Base-by-base conservation (phyloP, 2,797 vertebrate species). In the Tenualosa ilisha region DNA sequence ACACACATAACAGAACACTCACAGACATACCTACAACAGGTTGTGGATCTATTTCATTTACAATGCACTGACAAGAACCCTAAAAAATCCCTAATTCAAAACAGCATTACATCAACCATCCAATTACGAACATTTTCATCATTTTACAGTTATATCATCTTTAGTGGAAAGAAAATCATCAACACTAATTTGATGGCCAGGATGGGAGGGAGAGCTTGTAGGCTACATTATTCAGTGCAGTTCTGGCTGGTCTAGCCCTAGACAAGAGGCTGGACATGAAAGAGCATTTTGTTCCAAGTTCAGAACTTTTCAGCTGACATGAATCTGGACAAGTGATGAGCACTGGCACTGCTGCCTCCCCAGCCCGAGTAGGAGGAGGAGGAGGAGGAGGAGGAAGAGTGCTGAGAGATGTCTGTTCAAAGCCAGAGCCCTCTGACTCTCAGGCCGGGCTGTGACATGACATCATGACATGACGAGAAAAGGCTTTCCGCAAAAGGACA, bases 291-390 rank as follows among this genome's bases (percentile, higher is more conserved):
- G 72, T 79, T 46, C 20, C 40, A 46, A 79, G 72, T 79, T 79
- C 17, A 43, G 6, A 46, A 22, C 6, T 46, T 79, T 79, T 51
- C 20, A 46, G 72, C 72, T 46, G 72, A 79, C 72, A 79, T 79
- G 72, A 79, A 46, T 79, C 72, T 79, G 72, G 40, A 43, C 40
- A 43, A 46, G 72, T 79, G 72, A 79, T 79, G 59, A 63, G 59
- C 5, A 24, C 59, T 24, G 59, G 59, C 2, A 9, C n/a, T 24
- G 72, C 72, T 43, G 72, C 17, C 37, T 46, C 7, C 17, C 8
- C 72, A 8, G 6, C 43, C 40, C 15, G 20, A 31, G 31, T 31
- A 31, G 31, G 1, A 31, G 31, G 31, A 31, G 31, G 31, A 31
- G 31, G 31, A 31, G 31, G 31, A n/a, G n/a, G n/a, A n/a, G n/a